These are phyloP conservation scores for Magallana angulata DNA, from an alignment of 1,140 invertebrate species.

Conservation along the genomic window DNA sequence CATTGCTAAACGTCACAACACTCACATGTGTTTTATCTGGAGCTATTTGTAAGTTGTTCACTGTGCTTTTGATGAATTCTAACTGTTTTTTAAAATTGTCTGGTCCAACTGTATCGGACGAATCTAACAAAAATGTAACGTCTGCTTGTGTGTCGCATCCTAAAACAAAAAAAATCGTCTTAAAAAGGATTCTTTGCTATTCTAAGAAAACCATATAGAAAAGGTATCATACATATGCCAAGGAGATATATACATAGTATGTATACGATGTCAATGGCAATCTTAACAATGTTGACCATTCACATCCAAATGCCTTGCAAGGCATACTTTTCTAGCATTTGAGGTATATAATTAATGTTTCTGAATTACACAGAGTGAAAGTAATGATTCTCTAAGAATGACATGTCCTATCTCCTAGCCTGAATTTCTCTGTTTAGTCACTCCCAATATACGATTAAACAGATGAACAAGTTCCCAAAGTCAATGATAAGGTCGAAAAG, in stretches of 20 bases:
- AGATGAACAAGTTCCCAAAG: slow-evolving; percentile 27
- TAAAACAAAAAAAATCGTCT: slow-evolving; percentile 51
- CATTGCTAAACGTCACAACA: slow-evolving; percentile 67
- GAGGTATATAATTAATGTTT: no score
- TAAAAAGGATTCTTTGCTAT: no score
- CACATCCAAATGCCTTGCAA: no score
- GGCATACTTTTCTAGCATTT: no score
- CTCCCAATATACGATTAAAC: not conserved
- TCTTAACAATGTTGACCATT: no score
- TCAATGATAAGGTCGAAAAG: slow-evolving; percentile 37
- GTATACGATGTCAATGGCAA: no score
- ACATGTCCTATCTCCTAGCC: slow-evolving; percentile 22
- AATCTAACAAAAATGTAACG: slow-evolving; percentile 75
- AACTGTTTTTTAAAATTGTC: slow-evolving; percentile 73
- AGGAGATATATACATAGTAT: no score
- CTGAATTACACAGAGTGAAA: no score
- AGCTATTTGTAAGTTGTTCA: slow-evolving; percentile 66
- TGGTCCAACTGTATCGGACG: slow-evolving; percentile 71
- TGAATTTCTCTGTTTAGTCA: not conserved
- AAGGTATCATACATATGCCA: no score
- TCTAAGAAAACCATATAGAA: no score
- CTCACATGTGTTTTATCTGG: slow-evolving; percentile 67
- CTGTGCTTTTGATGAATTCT: slow-evolving; percentile 69
- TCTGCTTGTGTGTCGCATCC: slow-evolving; percentile 71
- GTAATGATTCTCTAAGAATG: not conserved